These are phyloP conservation scores for Pogonomyrmex californicus DNA, from an alignment of 1,140 invertebrate species.

Conservation along the genomic window DNA sequence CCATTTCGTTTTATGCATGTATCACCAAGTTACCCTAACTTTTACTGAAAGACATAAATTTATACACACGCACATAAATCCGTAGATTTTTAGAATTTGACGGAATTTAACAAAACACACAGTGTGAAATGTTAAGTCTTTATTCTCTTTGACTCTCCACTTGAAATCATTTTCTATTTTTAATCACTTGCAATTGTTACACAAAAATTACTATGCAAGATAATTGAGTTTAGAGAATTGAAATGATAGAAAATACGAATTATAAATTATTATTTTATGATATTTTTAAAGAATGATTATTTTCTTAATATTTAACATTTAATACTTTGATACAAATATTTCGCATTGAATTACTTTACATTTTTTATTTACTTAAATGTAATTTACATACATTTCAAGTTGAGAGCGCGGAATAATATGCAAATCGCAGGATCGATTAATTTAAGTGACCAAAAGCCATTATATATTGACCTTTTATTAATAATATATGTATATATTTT, in stretches of 20 bases:
- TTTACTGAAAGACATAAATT: slow-evolving; percentile 56
- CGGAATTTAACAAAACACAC: background rate
- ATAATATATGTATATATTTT: background rate
- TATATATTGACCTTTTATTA: background rate
- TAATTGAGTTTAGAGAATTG: background rate
- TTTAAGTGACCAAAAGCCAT: background rate
- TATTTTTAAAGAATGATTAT: background rate
- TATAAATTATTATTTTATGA: background rate
- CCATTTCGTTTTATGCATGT: slow-evolving; percentile 70
- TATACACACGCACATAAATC: background rate
- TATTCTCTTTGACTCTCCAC: background rate
- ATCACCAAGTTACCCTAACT: slow-evolving; percentile 36
- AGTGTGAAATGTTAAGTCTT: background rate
- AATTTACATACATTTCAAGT: background rate
- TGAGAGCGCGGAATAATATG: background rate
- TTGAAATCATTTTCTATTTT: background rate
- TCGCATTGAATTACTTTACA: background rate
- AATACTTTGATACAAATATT: background rate
- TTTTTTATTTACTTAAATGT: background rate
- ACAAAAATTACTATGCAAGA: background rate
- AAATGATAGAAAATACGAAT: background rate
- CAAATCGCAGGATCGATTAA: background rate
- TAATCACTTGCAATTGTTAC: background rate
- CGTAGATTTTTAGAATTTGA: background rate
- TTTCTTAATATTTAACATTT: background rate